Evolutionary conservation across 2,113 vertebrate species (phyloP), one percentile per base, ranked within the genome.

Genomic region (Zosterops pallidus): DNA sequence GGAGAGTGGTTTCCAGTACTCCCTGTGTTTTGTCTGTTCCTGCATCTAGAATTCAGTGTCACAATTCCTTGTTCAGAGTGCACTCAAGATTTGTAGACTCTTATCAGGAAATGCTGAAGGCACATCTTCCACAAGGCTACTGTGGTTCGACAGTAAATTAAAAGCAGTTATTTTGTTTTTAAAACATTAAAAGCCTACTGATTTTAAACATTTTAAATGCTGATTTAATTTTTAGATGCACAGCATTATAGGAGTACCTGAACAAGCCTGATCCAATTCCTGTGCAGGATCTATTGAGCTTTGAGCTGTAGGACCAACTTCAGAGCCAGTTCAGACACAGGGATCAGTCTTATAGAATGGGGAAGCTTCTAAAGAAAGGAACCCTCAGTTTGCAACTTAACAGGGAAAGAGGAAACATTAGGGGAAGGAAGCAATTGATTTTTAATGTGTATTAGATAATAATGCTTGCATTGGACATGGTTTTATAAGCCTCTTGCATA

Each of bases 401-500:
- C 1, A 8, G 33, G 31, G 42, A 41, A 68, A 70, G 56, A 71
- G 12, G 44, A 67, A 68, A 63, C 29, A 33, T 31, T 52, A 78
- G 28, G 31, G 41, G 59, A 74, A 62, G 21, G 59, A 50, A 86
- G 39, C 52, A 92, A 77, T 89, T 91, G 83, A 93, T 86, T 93
- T 95, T 37, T 24, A 79, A n/a, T 23, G 14, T 64, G 14, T 64
- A 39, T 74, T 52, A 50, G 81, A 69, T 89, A 42, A 84, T 89
- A 82, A 56, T 69, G 35, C 44, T 92, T 33, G n/a, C 56, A 83
- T 59, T 83, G 89, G 84, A 46, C 53, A 37, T 82, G 81, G 53
- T 77, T 92, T 93, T 92, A 52, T 72, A 90, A 53, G 75, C 83
- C 49, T 88, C 72, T 64, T 83, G 74, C 37, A 83, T 87, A 93